These are phyloP conservation scores for Theristus sp. DNA, from an alignment of 2,888 invertebrate genomes.

Conservation along the genomic window DNA sequence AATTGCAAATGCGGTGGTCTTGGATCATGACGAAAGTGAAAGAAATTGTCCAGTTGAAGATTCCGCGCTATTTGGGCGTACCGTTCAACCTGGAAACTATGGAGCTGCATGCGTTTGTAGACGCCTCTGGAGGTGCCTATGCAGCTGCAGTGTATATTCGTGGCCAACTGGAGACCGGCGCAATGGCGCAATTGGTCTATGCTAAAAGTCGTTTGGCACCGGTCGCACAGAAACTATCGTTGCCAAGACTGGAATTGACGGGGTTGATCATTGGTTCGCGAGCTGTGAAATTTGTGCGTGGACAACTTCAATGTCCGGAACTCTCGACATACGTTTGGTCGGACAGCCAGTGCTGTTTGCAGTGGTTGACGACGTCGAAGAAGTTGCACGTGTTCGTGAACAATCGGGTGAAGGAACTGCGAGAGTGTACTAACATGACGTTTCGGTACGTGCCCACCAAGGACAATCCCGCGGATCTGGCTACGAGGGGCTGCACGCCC, in stretches of 20 bases:
- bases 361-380: background rate
- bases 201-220: background rate
- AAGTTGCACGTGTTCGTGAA: background rate
- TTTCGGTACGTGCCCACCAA: constrained; percentile 13
- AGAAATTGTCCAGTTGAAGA: background rate
- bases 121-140: background rate
- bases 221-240: background rate
- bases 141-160: background rate
- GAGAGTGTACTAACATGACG: background rate
- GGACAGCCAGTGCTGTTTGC: background rate
- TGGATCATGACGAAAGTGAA: background rate
- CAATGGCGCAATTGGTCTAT: no score
- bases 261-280: background rate
- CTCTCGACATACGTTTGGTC: background rate
- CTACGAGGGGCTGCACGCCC: constrained; percentile 12
- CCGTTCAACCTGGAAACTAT: background rate
- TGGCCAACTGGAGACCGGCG: background rate
- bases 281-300: background rate
- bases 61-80: background rate
- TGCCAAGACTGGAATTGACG: background rate
- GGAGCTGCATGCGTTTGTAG: background rate
- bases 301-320: background rate
- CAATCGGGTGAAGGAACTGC: background rate
- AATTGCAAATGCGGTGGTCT: background rate
- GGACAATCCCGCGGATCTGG: constrained; percentile 23